Base-by-base conservation (phyloP, 2,113 vertebrate species). In the Salvelinus fontinalis region DNA sequence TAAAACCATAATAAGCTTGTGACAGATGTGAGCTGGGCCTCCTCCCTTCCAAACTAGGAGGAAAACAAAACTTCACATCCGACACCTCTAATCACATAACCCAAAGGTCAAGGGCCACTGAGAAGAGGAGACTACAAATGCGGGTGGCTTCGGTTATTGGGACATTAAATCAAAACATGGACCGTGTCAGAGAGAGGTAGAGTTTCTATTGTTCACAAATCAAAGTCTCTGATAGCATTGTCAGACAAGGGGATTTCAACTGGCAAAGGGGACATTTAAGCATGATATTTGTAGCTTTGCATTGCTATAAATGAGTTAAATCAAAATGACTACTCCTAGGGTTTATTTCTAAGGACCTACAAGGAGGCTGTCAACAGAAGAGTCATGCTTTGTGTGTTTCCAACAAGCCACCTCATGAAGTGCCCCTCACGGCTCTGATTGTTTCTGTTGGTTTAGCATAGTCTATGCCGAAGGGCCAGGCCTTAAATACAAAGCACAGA, bases 391-490 rank as follows among this genome's bases (percentile, higher is more conserved):
- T n/a, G 59, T 60, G 20, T n/a, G 59, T 62, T 62, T 22, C n/a
- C 59, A 62, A 62, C 59, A 24, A 62, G n/a, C 18, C n/a, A 62
- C n/a, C 18, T 62, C n/a, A 62, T 84, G 81, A 75, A 75, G 73
- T 18, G 39, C 44, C 24, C 39, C 77, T 82, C 75, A 81, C 89
- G 86, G 87, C 83, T 91, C 86, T 76, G 80, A 85, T 84, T 82
- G 84, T 88, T 87, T 87, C 78, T 85, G 85, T 87, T 87, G 75
- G 81, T 75, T 60, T 7, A 67, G 79, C 57, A 86, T 81, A 51
- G 86, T 74, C 74, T 74, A 64, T 44, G 81, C 81, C 85, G 80
- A 67, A 83, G 76, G 85, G 78, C 75, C 70, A 70, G 79, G 83
- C 79, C 85, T 79, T 81, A 7, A 48, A 81, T 70, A 86, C 82